These are phyloP conservation scores for Diprion similis DNA, from an alignment of 1,140 invertebrate genomes.

Conservation along the genomic window DNA sequence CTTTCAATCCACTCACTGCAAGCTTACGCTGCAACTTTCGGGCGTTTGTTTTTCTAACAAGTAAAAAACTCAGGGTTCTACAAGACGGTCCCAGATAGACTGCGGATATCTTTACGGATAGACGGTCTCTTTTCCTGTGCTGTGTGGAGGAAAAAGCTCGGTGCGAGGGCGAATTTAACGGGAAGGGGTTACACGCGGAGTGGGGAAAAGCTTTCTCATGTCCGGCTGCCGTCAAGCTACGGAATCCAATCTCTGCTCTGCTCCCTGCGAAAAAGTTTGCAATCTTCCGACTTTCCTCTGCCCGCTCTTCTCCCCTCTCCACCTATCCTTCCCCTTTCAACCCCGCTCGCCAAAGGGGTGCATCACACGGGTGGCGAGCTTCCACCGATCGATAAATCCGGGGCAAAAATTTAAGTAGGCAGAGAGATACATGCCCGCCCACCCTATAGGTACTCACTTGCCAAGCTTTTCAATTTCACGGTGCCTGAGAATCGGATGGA, in stretches of 20 bases:
- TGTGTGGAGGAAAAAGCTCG: too few relatives aligned
- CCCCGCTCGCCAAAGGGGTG: background rate
- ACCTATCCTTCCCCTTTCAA: slow-evolving; percentile 29
- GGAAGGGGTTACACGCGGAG: slow-evolving; percentile 18
- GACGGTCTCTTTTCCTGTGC: too few relatives aligned
- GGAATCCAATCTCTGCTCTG: slow-evolving; percentile 14
- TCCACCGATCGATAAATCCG: slow-evolving; percentile 2
- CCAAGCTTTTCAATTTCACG: too few relatives aligned
- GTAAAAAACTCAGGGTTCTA: background rate
- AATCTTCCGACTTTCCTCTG: slow-evolving; percentile 18
- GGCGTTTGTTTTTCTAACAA: background rate
- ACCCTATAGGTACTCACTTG: too few relatives aligned
- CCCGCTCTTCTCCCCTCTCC: slow-evolving; percentile 21
- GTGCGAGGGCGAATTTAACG: too few relatives aligned
- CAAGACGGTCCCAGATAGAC: too few relatives aligned
- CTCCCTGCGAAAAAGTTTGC: slow-evolving; percentile 23
- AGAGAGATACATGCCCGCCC: too few relatives aligned
- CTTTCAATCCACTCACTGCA: too few relatives aligned
- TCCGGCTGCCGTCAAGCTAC: slow-evolving; percentile 42
- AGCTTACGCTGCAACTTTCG: too few relatives aligned
- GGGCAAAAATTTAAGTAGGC: too few relatives aligned
- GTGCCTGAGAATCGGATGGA: too few relatives aligned
- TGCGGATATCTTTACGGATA: too few relatives aligned
- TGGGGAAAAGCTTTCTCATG: slow-evolving; percentile 56
- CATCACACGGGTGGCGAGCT: background rate